phyloP scores from a whole-genome alignment of 2,113 vertebrate genomes.

The Cyrtonyx montezumae region DNA sequence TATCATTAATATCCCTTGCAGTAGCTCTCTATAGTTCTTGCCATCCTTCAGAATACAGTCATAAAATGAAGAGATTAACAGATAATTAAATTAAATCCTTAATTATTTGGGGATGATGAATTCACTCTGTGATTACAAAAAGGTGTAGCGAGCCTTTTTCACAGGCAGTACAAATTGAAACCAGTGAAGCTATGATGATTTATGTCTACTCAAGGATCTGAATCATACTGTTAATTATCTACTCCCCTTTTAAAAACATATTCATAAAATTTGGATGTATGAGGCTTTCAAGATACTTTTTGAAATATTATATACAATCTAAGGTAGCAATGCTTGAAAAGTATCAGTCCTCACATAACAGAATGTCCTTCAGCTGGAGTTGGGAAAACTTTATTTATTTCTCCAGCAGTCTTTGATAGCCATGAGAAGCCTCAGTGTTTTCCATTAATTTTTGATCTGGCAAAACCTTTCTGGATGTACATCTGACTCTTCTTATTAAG shows the following conservation, averaged over 20 bases:
- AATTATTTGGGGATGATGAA: conserved; percentile 69
- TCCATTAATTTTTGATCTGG: not conserved
- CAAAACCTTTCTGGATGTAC: not conserved
- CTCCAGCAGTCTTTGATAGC: not conserved
- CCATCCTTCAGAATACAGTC: conserved; percentile 35
- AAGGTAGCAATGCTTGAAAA: not conserved
- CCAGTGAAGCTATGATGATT: conserved; percentile 44
- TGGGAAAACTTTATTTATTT: not conserved
- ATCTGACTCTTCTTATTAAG: not conserved
- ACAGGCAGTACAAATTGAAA: conserved; percentile 50
- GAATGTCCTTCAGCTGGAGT: not conserved
- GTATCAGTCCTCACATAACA: not conserved
- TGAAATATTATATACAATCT: not conserved
- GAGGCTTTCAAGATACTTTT: conserved; percentile 49
- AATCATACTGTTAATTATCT: conserved; percentile 66
- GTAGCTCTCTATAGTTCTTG: conserved; percentile 28
- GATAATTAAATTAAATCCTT: conserved; percentile 60
- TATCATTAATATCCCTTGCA: conserved; percentile 34
- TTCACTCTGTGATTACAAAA: conserved; percentile 53
- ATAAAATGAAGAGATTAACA: conserved; percentile 45
- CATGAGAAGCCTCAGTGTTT: not conserved
- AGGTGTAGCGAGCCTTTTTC: conserved; percentile 49
- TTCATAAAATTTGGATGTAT: conserved; percentile 44
- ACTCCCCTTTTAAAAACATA: conserved; percentile 47
- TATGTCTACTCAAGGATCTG: conserved; percentile 37